These are phyloP conservation scores for Propithecus coquereli DNA, from an alignment of 2,113 vertebrate genomes.

Conservation along the genomic window DNA sequence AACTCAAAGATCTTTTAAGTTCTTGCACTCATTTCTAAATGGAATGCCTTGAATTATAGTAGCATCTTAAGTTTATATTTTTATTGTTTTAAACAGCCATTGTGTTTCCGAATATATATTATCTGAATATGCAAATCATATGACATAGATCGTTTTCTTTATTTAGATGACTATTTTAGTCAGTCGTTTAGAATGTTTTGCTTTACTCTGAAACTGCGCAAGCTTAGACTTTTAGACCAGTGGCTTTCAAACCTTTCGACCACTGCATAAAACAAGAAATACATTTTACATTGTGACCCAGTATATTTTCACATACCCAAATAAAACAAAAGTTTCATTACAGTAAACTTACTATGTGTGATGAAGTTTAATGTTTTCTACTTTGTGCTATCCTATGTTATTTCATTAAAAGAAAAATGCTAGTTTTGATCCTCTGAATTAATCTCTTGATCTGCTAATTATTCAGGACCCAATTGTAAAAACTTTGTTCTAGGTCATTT, in stretches of 20 bases:
- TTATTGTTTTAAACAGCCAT: conserved; percentile 17
- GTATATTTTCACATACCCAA: conserved; percentile 11
- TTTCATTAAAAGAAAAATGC: not conserved
- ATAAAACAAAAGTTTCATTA: not conserved
- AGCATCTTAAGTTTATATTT: not conserved
- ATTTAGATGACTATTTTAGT: not conserved
- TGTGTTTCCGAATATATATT: not conserved
- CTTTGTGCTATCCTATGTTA: not conserved
- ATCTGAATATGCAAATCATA: not conserved
- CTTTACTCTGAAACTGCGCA: not conserved
- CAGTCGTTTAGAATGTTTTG: not conserved
- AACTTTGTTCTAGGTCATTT: conserved; percentile 7
- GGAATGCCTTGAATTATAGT: conserved; percentile 22
- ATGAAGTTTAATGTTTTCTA: not conserved
- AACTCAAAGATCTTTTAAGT: not conserved
- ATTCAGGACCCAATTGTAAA: not conserved
- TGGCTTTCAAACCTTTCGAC: conserved; percentile 22
- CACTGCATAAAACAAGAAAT: not conserved
- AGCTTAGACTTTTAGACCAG: not conserved
- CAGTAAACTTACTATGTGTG: not conserved
- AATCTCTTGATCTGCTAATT: not conserved
- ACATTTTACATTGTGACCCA: conserved; percentile 33
- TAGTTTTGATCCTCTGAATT: not conserved
- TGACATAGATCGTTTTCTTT: not conserved
- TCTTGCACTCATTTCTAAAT: not conserved